Base-by-base conservation (phyloP, 2,797 vertebrate genomes). In the Megalops cyprinoides region DNA sequence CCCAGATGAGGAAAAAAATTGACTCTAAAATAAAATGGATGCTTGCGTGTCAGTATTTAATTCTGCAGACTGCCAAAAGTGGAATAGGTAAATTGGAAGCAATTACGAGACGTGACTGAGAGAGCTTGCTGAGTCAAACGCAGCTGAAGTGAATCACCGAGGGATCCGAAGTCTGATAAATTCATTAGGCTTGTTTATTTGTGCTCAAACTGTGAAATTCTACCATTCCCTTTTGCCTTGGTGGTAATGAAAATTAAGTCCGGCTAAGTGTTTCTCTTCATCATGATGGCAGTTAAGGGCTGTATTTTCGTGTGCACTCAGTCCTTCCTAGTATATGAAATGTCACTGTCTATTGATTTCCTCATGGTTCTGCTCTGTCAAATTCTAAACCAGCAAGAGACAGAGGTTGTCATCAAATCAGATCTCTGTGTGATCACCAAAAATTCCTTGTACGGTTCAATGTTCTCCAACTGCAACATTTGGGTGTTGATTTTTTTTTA, bases 41-140 rank as follows among this genome's bases (percentile, higher is more conserved):
- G 93, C 91, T 92, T 94, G 92, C 92, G 84, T 92, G 89, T 93
- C 93, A 91, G 92, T 91, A 89, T 91, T 93, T 93, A 89, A 88
- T 93, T 93, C 89, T 92, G 89, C 91, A 94, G 93, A 94, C 93
- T 93, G 94, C 92, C 92, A 91, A 93, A 92, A 95, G 93, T 95
- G n/a, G n/a, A n/a, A n/a, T n/a, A n/a, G n/a, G n/a, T n/a, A n/a
- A n/a, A n/a, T n/a, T n/a, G n/a, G n/a, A n/a, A n/a, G n/a, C n/a
- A n/a, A n/a, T n/a, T 93, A 93, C 81, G 79, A 86, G 90, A 91
- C 90, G 89, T 91, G 90, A 91, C 87, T 90, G 84, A 86, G 87
- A 90, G 90, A 88, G 83, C 51, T 87, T 88, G 84, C 71, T 28
- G 39, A 87, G 83, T 78, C 88, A 76, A 31, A 86, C 89, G 85